Conservation (phyloP, 2,797 vertebrate genomes). For the Leptoclinus maculatus region DNA sequence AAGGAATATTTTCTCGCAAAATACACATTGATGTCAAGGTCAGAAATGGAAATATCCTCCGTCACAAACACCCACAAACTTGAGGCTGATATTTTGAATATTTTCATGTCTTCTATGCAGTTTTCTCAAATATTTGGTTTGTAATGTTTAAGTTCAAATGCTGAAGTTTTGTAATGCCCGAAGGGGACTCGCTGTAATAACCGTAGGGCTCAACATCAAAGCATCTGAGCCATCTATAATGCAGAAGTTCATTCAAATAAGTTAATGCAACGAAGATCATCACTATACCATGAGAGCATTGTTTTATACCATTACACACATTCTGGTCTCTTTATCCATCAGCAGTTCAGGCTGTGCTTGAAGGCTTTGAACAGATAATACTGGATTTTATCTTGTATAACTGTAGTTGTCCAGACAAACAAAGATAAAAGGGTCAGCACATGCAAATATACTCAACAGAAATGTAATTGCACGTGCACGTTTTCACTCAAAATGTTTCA, state of each 20-base stretch:
- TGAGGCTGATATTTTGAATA: background rate
- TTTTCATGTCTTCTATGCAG: background rate
- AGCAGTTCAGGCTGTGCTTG: background rate
- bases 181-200: slow-evolving; percentile 1
- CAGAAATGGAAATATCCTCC: background rate
- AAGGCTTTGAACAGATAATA: slow-evolving; percentile 3
- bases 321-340: background rate
- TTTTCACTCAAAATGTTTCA: slow-evolving; percentile 2
- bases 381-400: background rate
- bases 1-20: background rate
- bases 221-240: slow-evolving; percentile 6
- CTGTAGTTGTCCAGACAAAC: background rate
- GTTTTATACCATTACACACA: background rate
- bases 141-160: slow-evolving; percentile 5
- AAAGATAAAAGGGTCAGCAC: background rate
- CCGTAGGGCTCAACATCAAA: slow-evolving; percentile 18
- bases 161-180: background rate
- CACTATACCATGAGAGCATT: background rate
- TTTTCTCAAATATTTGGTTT: slow-evolving; percentile 15
- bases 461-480: background rate
- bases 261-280: background rate
- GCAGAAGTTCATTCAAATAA: background rate
- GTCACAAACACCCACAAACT: background rate
- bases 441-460: background rate
- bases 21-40: background rate